Evolutionary conservation across 2,888 invertebrate genomes (phyloP).

Genomic region (Chalcosyrphus nemorum): DNA sequence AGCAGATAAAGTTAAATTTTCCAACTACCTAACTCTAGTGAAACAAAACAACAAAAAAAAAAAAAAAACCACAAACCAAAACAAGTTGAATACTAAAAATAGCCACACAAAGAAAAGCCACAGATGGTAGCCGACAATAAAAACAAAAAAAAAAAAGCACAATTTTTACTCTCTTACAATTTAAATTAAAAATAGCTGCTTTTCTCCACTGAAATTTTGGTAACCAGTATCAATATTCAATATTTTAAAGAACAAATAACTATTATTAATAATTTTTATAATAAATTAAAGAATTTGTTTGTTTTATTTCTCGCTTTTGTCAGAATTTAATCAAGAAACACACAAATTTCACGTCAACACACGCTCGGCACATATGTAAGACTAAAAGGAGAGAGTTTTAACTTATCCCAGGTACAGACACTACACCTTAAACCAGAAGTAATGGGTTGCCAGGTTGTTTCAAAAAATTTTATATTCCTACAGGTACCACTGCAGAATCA

Average conservation of each 20-base stretch:
- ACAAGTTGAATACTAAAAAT: slow-evolving; percentile 71
- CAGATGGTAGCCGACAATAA: slow-evolving; percentile 62
- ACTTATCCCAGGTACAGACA: slow-evolving; percentile 68
- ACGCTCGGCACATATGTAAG: slow-evolving; percentile 73
- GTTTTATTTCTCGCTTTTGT: slow-evolving; percentile 18
- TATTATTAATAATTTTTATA: slow-evolving; percentile 5
- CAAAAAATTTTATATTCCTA: slow-evolving; percentile 43
- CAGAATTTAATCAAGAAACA: slow-evolving; percentile 43
- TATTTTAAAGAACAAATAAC: slow-evolving; percentile 12
- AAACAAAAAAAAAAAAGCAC: slow-evolving; percentile 28
- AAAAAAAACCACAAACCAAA: slow-evolving; percentile 55
- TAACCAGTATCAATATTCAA: background rate
- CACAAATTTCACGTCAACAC: slow-evolving; percentile 73
- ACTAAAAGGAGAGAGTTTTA: slow-evolving; percentile 74
- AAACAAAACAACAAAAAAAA: slow-evolving; percentile 38
- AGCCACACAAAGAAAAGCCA: slow-evolving; percentile 70
- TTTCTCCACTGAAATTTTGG: background rate
- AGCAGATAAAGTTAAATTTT: background rate
- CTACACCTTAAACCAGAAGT: slow-evolving; percentile 64
- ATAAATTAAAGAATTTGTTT: no score
- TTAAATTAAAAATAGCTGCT: slow-evolving; percentile 39
- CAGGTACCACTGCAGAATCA: slow-evolving; percentile 39
- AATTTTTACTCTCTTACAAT: slow-evolving; percentile 31
- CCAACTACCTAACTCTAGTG: background rate
- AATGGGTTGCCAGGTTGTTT: slow-evolving; percentile 69